These are phyloP conservation scores for Exaiptasia diaphana DNA, from an alignment of 64 coral and sea anemone species.

Conservation along the genomic window DNA sequence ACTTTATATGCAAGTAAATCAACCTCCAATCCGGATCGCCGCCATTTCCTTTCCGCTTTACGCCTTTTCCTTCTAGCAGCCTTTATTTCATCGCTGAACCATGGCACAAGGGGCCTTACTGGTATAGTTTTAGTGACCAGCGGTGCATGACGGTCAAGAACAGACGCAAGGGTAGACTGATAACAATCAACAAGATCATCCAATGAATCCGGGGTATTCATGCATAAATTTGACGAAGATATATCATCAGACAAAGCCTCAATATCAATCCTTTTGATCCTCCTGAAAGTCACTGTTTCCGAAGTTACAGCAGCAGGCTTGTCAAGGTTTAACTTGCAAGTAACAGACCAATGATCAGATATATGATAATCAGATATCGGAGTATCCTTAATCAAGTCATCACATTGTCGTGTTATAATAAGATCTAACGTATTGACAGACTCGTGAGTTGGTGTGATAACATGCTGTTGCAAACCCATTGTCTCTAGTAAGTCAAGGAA, in stretches of 20 bases:
- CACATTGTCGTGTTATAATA: conserved; percentile 61
- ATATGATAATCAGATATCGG: conserved; percentile 47
- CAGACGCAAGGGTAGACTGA: conserved; percentile 54
- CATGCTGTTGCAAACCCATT: conserved; percentile 60
- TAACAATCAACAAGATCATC: conserved; percentile 51
- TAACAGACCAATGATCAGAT: conserved; percentile 25
- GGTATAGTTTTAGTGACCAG: conserved; percentile 21
- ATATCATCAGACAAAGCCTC: conserved; percentile 36
- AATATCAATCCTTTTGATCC: conserved; percentile 41
- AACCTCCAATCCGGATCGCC: not conserved
- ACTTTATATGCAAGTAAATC: conserved; percentile 12
- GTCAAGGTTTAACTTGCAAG: conserved; percentile 27
- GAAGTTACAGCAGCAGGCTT: conserved; percentile 27
- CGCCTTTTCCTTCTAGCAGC: conserved; percentile 27
- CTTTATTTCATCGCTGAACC: conserved; percentile 48
- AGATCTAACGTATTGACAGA: conserved; percentile 56
- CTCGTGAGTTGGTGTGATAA: conserved; percentile 33
- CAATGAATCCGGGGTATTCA: conserved; percentile 33
- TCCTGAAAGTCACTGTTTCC: conserved; percentile 61
- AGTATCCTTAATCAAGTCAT: conserved; percentile 37
- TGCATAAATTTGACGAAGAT: conserved; percentile 45
- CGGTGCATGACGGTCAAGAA: conserved; percentile 49
- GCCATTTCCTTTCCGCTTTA: conserved; percentile 55
- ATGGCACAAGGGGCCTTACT: conserved; percentile 42
- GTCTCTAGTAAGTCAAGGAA: conserved; percentile 25